Conservation (phyloP, 2,888 invertebrate species). For the Leucoma salicis region DNA sequence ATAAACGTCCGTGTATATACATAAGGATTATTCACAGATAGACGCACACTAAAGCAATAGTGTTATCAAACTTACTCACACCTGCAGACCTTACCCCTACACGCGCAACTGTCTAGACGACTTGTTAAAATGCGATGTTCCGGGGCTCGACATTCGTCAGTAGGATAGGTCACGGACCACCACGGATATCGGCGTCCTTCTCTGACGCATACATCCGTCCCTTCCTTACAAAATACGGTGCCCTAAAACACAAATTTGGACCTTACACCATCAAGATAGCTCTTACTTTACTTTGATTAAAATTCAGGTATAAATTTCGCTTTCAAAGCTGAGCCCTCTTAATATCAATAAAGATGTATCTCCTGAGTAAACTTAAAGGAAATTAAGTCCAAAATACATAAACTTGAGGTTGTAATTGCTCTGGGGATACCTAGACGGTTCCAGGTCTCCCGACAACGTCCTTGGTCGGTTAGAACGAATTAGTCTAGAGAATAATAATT, state of each 20-base stretch:
- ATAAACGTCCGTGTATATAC: constrained; percentile 11
- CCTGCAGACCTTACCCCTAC: constrained; percentile 43
- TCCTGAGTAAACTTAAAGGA: constrained; percentile 11
- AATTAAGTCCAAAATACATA: constrained; percentile 15
- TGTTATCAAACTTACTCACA: constrained; percentile 36
- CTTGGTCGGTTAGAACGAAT: constrained; percentile 78
- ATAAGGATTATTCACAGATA: constrained; percentile 26
- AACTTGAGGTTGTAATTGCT: constrained; percentile 28
- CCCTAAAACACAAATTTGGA: constrained; percentile 34
- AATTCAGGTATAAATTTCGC: constrained; percentile 75
- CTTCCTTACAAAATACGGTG: constrained; percentile 35
- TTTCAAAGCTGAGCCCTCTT: constrained; percentile 62
- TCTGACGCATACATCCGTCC: constrained; percentile 46
- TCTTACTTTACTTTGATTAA: constrained; percentile 16
- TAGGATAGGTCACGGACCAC: constrained; percentile 82
- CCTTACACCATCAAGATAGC: constrained; percentile 31
- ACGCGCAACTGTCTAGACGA: constrained; percentile 67
- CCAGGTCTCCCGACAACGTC: constrained; percentile 61
- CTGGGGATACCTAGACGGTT: constrained; percentile 47
- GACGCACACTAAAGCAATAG: constrained; percentile 26
- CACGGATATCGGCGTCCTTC: constrained; percentile 53
- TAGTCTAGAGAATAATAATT: constrained; percentile 79
- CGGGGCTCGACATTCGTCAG: constrained; percentile 80
- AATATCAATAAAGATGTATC: constrained; percentile 42
- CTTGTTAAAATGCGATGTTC: constrained; percentile 77